Conservation (phyloP, 2,113 vertebrate species). For the Rhabdomys dilectus region DNA sequence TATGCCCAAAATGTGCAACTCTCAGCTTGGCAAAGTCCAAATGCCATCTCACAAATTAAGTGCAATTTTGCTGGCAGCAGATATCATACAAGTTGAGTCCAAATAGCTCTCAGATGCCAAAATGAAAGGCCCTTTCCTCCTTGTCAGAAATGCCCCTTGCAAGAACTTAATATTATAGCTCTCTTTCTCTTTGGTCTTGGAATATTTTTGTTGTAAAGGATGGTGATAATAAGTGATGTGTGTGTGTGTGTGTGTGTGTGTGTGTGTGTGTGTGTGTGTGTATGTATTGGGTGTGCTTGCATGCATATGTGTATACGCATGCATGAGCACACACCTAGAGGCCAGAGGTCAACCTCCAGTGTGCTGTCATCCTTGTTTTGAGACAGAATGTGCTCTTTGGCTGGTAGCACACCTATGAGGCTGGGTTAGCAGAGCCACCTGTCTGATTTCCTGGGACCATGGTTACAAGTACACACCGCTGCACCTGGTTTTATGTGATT, state of each 20-base stretch:
- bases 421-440: background rate
- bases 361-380: background rate
- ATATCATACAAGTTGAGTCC: background rate
- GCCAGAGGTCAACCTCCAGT: background rate
- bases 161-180: background rate
- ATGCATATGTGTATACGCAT: too few species aligned
- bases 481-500: background rate
- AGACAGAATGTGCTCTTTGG: background rate
- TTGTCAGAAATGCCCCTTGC: background rate
- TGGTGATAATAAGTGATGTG: background rate
- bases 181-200: conserved; percentile 1
- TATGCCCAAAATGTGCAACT: conserved; percentile 19
- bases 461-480: background rate
- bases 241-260: too few species aligned
- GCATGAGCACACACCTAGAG: too few species aligned
- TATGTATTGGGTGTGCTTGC: background rate
- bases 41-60: conserved; percentile 55
- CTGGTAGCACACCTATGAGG: background rate
- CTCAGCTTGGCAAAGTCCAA: conserved; percentile 21
- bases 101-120: conserved; percentile 35
- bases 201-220: background rate
- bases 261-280: background rate
- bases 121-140: conserved; percentile 42
- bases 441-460: too few species aligned
- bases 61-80: background rate